Evolutionary conservation across 1,140 invertebrate species (phyloP), one percentile per base, ranked within the genome.

Genomic region (Eumeta japonica): DNA sequence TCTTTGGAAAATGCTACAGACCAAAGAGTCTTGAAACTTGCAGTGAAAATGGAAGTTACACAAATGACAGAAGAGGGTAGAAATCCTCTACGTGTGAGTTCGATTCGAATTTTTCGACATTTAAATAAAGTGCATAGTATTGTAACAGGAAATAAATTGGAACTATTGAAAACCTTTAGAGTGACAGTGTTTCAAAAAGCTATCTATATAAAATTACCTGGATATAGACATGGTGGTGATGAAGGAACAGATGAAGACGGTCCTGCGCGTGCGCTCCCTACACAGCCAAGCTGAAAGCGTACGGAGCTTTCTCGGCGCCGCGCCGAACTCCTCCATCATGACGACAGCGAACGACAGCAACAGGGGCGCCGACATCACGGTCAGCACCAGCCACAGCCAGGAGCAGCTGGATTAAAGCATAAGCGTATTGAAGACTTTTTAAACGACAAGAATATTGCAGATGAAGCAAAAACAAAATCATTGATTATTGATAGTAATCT

Each of bases 291-390:
- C 84, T 0, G 89, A 91, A 11, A 86, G 80, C n/a, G 78, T 77
- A 32, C 85, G 82, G 1, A 93, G 62, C 28, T 68, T 77, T 11
- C 71, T 70, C 1, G 86, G 82, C 1, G 87, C 57, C 16, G 81
- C 78, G 29, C 82, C 77, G 61, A 91, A 90, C 63, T 92, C 89
- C 55, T 92, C 90, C 1, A 89, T 87, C 89, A 94, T 90, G 7
- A 92, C 89, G 10, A 92, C 58, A 5, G 89, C 62, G 24, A 88
- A 83, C 3, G 84, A 86, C 1, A 79, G 64, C 10, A 80, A 78
- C 19, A 92, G 68, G 2, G 88, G 58, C 1, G 87, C 36, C 0
- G 89, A 88, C 37, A 87, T 84, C 5, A 78, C 59, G 0, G 78
- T 43, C 10, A 90, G 55, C 20, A 80, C 80, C 13, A 79, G 57